A percentile compares a stretch with the other conserved stretches of the same genome.
Evolutionary conservation across 64 coral and sea anemone genomes (phyloP).

Genomic region (Astreopora myriophthalma): DNA sequence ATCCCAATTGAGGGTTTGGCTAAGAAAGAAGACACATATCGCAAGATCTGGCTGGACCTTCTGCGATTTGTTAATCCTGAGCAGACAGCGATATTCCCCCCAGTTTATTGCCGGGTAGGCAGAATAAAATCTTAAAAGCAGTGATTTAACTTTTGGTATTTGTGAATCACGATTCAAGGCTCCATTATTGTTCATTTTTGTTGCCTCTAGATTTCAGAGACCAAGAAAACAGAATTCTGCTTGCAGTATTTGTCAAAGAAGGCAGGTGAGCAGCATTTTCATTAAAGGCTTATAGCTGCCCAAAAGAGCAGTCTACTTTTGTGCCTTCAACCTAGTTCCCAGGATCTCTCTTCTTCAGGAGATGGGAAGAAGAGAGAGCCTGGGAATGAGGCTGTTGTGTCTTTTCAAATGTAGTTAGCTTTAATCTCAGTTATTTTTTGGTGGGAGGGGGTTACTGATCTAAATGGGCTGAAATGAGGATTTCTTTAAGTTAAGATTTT

Average conservation of each 20-base stretch:
- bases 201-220: conserved; percentile 84
- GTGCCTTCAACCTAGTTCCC: too few species aligned
- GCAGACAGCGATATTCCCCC: conserved; percentile 75
- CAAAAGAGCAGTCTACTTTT: not conserved
- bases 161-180: not conserved
- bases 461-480: too few species aligned
- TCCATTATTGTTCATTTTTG: not conserved
- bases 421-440: too few species aligned
- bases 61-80: conserved; percentile 91
- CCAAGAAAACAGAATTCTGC: conserved; percentile 89
- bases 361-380: too few species aligned
- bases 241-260: conserved; percentile 80
- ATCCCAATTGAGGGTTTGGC: conserved; percentile 89
- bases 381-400: too few species aligned
- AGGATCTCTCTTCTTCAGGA: too few species aligned
- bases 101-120: conserved; percentile 89
- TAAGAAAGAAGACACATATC: conserved; percentile 74
- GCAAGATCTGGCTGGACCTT: conserved; percentile 78
- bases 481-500: too few species aligned
- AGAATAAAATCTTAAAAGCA: not conserved
- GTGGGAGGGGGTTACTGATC: too few species aligned
- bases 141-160: too few species aligned
- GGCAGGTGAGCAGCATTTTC: conserved; percentile 50
- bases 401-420: too few species aligned
- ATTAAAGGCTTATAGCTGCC: not conserved